phyloP scores from a whole-genome alignment of 2,888 invertebrate species.

The Clepsis dumicolana region DNA sequence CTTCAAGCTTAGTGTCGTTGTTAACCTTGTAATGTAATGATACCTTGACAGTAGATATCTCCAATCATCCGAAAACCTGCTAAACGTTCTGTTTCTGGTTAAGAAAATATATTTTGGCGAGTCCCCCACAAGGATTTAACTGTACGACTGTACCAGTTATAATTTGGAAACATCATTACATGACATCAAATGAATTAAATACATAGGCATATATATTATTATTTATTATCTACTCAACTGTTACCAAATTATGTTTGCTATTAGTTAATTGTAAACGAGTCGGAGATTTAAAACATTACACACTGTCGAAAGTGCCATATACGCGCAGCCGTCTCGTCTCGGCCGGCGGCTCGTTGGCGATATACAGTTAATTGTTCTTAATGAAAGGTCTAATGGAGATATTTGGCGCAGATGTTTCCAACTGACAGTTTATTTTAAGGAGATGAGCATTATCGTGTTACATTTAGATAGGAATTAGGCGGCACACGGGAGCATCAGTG shows the following conservation, averaged over 20 bases:
- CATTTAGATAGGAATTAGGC: constrained; percentile 26
- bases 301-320: constrained; percentile 4
- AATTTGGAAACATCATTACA: too few relatives aligned
- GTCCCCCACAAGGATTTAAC: too few relatives aligned
- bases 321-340: constrained; percentile 2
- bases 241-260: not conserved
- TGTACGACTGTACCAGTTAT: too few relatives aligned
- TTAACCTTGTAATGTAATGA: too few relatives aligned
- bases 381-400: constrained; percentile 61
- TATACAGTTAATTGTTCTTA: constrained; percentile 53
- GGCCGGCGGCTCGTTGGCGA: constrained; percentile 9
- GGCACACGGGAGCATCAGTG: not conserved
- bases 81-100: too few relatives aligned
- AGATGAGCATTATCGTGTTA: constrained; percentile 44
- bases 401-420: constrained; percentile 53
- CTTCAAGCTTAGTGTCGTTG: too few relatives aligned
- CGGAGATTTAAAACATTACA: constrained; percentile 10
- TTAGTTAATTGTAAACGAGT: not conserved
- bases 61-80: too few relatives aligned
- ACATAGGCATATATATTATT: too few relatives aligned
- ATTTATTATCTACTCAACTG: not conserved
- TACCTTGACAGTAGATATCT: too few relatives aligned
- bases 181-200: too few relatives aligned
- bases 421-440: constrained; percentile 35
- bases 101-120: too few relatives aligned